Evolutionary conservation across 2,797 vertebrate genomes (phyloP).

Genomic region (Cephalopachus bancanus): DNA sequence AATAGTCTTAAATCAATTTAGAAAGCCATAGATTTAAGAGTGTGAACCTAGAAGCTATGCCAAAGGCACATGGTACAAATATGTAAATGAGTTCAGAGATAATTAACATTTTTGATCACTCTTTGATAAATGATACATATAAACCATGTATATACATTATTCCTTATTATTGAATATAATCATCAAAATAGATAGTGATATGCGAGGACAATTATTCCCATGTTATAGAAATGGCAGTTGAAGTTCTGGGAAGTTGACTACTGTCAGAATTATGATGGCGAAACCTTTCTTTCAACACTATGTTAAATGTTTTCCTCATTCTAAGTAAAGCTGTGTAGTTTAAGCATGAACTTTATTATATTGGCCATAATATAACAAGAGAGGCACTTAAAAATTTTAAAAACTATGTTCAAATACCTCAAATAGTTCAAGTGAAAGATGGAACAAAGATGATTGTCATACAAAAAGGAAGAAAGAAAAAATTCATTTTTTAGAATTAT

Average conservation of each 20-base stretch:
- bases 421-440: not conserved
- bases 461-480: not conserved
- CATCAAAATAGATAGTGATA: not conserved
- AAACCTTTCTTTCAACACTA: not conserved
- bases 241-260: not conserved
- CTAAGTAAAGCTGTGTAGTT: not conserved
- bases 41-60: not conserved
- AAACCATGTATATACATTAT: too few species aligned
- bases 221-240: not conserved
- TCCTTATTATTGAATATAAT: not conserved
- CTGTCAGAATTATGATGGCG: not conserved
- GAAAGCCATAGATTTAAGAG: not conserved
- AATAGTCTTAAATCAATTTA: not conserved
- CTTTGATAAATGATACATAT: not conserved
- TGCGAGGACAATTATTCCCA: not conserved
- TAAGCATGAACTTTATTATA: not conserved
- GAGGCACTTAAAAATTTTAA: not conserved
- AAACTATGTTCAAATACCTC: not conserved
- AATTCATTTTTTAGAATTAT: not conserved
- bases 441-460: not conserved
- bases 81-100: not conserved
- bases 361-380: not conserved
- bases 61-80: not conserved
- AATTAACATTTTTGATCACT: not conserved
- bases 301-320: too few species aligned